Evolutionary conservation across 1,140 invertebrate species (phyloP).

Genomic region (Lucilia sericata): DNA sequence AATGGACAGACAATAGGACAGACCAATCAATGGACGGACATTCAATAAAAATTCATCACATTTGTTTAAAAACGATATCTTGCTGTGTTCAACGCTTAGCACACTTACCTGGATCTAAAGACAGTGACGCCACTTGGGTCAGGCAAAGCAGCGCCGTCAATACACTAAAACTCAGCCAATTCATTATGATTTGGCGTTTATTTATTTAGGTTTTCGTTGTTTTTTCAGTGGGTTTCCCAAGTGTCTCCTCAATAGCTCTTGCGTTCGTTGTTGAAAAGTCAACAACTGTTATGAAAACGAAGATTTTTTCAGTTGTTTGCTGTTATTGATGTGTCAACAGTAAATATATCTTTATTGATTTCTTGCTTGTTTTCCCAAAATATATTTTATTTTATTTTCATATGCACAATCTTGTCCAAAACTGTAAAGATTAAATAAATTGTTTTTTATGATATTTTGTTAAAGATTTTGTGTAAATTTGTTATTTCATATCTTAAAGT

Average conservation of each 20-base stretch:
- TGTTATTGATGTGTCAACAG: slow-evolving; percentile 31
- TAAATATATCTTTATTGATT: neutral
- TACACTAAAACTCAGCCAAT: slow-evolving; percentile 63
- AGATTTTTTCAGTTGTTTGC: neutral
- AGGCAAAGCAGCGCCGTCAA: slow-evolving; percentile 60
- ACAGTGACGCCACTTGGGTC: slow-evolving; percentile 63
- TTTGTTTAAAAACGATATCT: neutral
- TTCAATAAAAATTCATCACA: neutral
- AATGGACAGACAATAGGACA: neutral
- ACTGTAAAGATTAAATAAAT: slow-evolving; percentile 20
- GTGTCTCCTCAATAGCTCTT: neutral
- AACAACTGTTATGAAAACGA: neutral
- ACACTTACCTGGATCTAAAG: slow-evolving; percentile 65
- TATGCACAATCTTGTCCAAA: slow-evolving; percentile 14
- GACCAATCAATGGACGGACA: neutral
- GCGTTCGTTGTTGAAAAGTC: neutral
- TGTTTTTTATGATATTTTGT: neutral
- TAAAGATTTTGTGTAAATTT: neutral
- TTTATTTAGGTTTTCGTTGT: slow-evolving; percentile 6
- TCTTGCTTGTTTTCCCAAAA: neutral
- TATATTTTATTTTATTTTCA: neutral
- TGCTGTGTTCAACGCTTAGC: neutral
- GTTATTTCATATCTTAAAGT: too few relatives aligned
- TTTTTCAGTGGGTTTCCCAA: neutral
- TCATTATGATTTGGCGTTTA: slow-evolving; percentile 53